Percentiles rank a stretch among this genome's conserved stretches.
phyloP scores from a whole-genome alignment of 2,888 invertebrate species.

The Hirudinaria manillensis region DNA sequence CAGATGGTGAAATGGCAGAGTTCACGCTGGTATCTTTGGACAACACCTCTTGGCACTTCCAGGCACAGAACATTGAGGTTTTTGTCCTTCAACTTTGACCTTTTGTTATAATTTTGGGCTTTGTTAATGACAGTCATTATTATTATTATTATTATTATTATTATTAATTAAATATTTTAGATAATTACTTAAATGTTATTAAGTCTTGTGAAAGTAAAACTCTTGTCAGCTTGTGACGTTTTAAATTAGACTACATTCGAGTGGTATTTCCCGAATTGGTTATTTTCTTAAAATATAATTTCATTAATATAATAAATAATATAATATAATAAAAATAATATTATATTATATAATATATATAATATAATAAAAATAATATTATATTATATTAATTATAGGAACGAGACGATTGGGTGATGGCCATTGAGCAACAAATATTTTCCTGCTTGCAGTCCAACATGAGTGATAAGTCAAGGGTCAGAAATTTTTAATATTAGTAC shows the following conservation, averaged over 20 bases:
- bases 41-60: constrained; percentile 96
- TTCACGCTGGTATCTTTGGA: constrained; percentile 91
- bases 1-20: constrained; percentile 60
- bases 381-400: constrained; percentile 59
- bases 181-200: neutral
- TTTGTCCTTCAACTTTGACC: neutral
- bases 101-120: neutral
- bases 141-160: neutral
- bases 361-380: neutral
- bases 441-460: constrained; percentile 72
- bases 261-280: too few species aligned
- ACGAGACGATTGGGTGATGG: constrained; percentile 88
- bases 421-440: constrained; percentile 89
- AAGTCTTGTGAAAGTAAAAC: too few species aligned
- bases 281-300: too few species aligned
- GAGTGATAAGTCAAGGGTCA: constrained; percentile 57
- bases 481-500: constrained; percentile 1
- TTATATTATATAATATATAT: too few species aligned
- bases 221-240: too few species aligned
- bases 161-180: neutral
- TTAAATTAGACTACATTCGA: too few species aligned
- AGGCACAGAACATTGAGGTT: constrained; percentile 71
- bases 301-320: too few species aligned
- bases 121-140: neutral
- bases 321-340: too few species aligned